Evolutionary conservation across 2,797 vertebrate genomes (phyloP).

Genomic region (Chaunax sp.): DNA sequence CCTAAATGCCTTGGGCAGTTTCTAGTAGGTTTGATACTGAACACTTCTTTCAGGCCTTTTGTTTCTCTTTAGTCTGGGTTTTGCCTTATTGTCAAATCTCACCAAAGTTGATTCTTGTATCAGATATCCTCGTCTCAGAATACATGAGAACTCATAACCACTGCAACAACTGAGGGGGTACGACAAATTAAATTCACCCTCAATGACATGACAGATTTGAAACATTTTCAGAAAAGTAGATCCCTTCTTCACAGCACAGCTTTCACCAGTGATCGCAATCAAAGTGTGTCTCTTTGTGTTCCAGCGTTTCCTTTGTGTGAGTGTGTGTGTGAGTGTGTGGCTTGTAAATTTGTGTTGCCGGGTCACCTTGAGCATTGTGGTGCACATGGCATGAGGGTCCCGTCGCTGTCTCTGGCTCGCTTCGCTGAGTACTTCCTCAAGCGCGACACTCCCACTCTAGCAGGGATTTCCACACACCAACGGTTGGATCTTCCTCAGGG

Average conservation of each 20-base stretch:
- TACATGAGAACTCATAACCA: conserved; percentile 37
- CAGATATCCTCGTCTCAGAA: conserved; percentile 61
- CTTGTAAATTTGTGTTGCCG: conserved; percentile 66
- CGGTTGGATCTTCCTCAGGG: conserved; percentile 77
- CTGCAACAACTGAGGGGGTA: conserved; percentile 33
- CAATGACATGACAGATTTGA: conserved; percentile 48
- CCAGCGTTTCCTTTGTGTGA: conserved; percentile 24
- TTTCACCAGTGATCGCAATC: conserved; percentile 62
- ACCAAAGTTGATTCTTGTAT: conserved; percentile 45
- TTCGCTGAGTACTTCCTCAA: conserved; percentile 85
- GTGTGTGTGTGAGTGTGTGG: conserved; percentile 48
- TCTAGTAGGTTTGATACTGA: conserved; percentile 50
- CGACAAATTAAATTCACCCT: conserved; percentile 59
- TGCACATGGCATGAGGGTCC: conserved; percentile 70
- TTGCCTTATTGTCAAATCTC: conserved; percentile 36
- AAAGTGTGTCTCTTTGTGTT: conserved; percentile 43
- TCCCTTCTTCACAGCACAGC: conserved; percentile 53
- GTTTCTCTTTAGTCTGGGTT: conserved; percentile 33
- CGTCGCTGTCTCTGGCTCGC: conserved; percentile 75
- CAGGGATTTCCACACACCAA: conserved; percentile 83
- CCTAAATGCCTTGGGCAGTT: conserved; percentile 51
- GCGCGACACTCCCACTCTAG: conserved; percentile 83
- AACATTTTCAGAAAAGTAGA: conserved; percentile 59
- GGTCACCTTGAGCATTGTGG: conserved; percentile 84
- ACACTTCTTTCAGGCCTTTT: conserved; percentile 49